A percentile compares a stretch with the other conserved stretches of the same genome.
Evolutionary conservation across 1,140 invertebrate species (phyloP).

Genomic region (Drosophila nigrodunni): DNA sequence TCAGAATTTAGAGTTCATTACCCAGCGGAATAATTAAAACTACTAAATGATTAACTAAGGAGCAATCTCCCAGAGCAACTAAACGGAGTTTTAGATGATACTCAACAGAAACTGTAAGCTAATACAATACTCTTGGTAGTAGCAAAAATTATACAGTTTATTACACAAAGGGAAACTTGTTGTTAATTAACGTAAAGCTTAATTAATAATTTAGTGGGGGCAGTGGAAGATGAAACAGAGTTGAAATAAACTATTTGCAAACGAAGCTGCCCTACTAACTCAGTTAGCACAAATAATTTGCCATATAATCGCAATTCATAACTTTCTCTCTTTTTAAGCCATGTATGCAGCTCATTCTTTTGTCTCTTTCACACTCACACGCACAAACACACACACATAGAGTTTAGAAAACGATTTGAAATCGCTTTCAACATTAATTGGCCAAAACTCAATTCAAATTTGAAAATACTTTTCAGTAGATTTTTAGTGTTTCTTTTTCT

Average conservation of each 20-base stretch:
- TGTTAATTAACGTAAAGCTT: conserved; percentile 13
- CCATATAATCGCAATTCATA: conserved; percentile 19
- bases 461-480: conserved; percentile 26
- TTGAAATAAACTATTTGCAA: conserved; percentile 29
- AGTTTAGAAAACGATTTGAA: conserved; percentile 25
- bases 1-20: neutral
- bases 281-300: conserved; percentile 45
- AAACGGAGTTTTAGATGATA: too few species aligned
- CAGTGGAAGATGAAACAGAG: conserved; percentile 20
- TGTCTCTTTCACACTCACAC: conserved; percentile 28
- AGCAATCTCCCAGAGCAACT: neutral
- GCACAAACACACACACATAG: conserved; percentile 4
- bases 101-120: too few species aligned
- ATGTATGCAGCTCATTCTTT: conserved; percentile 43
- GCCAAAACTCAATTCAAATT: conserved; percentile 27
- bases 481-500: neutral
- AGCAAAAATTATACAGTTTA: too few species aligned
- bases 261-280: conserved; percentile 40
- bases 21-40: conserved; percentile 6
- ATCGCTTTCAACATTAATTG: conserved; percentile 27
- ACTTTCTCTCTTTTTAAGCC: conserved; percentile 28
- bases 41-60: conserved; percentile 5
- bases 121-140: too few species aligned
- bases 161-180: neutral
- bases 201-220: conserved; percentile 13